Base-by-base conservation (phyloP, 2,113 vertebrate genomes). In the Chrysochloris asiatica region DNA sequence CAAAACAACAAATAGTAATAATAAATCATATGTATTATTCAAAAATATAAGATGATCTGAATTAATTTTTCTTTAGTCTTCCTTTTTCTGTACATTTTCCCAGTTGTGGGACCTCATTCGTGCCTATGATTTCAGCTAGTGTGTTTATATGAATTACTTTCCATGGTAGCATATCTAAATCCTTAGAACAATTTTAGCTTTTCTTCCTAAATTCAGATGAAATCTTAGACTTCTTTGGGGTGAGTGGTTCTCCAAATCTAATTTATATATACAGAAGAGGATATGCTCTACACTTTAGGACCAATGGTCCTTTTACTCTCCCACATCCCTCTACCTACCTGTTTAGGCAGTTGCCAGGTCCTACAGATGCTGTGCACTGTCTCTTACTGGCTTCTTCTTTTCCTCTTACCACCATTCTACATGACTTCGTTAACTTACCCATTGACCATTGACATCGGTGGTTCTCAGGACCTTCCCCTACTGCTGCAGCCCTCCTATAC, bases 101-200 rank as follows among this genome's bases (percentile, higher is more conserved):
- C 41, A 59, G 12, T 83, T 72, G 1, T 67, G 33, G 77, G 19
- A 84, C 16, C 19, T 67, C 50, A 83, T 75, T 92, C 9, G 63
- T 12, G 67, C 19, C 45, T n/a, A 2, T 89, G 54, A 19, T 17
- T 83, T 89, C 47, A n/a, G 21, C 52, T 65, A 69, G 73, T 89
- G 59, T 56, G 17, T 89, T 76, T 81, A 45, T 54, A 13, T 91
- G 38, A 91, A 8, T 65, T 90, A 54, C 67, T 14, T 92, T 86
- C n/a, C 26, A 21, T 87, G 24, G 26, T 65, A 26, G 45, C 13
- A 52, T 47, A 24, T 80, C 21, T 82, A 59, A 38, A 4, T 79
- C 33, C 21, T 22, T 88, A 52, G 8, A 81, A 12, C 2, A 43
- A 1, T 8, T 93, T 19, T 61, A 41, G 45, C 19, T 77, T 30